Conservation (phyloP, 2,113 vertebrate genomes). For the Scortum barcoo region DNA sequence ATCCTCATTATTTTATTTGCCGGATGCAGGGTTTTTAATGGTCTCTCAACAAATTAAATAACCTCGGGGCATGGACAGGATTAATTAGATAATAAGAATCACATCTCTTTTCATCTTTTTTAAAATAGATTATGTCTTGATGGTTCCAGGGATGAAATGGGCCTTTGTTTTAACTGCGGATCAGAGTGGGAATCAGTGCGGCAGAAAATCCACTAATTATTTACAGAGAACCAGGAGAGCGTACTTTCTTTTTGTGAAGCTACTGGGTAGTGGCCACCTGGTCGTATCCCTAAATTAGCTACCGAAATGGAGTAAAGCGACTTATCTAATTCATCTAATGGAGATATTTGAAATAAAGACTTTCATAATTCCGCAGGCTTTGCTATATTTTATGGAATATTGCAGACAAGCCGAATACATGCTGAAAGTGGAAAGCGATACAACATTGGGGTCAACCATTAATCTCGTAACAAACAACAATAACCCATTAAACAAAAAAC, state of each 20-base stretch:
- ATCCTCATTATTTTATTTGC: constrained; percentile 86
- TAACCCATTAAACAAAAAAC: background rate
- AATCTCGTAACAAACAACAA: background rate
- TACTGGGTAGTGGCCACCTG: constrained; percentile 56
- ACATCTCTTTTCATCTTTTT: constrained; percentile 82
- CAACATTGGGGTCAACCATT: background rate
- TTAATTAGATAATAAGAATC: constrained; percentile 87
- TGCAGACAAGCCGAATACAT: background rate
- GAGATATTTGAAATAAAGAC: constrained; percentile 13
- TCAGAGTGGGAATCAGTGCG: constrained; percentile 65
- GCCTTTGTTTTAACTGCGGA: constrained; percentile 79
- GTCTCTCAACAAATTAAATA: constrained; percentile 87
- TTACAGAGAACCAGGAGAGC: constrained; percentile 71
- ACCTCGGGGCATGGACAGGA: constrained; percentile 81
- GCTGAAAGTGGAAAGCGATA: background rate
- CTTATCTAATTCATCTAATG: constrained; percentile 27
- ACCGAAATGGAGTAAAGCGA: background rate
- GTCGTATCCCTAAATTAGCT: constrained; percentile 42
- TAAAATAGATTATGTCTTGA: constrained; percentile 80
- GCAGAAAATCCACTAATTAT: constrained; percentile 78
- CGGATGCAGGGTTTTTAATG: constrained; percentile 84
- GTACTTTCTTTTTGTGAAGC: constrained; percentile 27
- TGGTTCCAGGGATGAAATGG: constrained; percentile 78
- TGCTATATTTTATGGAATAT: background rate
- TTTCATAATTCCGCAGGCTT: background rate